Evolutionary conservation across 2,888 invertebrate genomes (phyloP).

Genomic region (Nysson spinosus): DNA sequence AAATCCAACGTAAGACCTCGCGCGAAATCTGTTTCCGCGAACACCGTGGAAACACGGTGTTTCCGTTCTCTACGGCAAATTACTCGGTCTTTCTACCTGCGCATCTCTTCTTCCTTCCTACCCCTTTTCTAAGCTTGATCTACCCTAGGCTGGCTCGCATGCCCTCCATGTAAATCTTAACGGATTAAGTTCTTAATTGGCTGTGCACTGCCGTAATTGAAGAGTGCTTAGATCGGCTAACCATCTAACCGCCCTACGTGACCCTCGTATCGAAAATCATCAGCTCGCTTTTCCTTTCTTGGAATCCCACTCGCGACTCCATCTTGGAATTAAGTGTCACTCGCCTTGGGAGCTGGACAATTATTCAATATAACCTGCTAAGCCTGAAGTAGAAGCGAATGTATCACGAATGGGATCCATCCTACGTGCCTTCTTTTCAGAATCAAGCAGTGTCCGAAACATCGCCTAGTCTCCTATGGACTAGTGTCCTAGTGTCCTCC

Average conservation of each 20-base stretch:
- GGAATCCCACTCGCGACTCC: too few species aligned
- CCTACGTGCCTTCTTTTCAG: too few species aligned
- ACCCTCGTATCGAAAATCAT: constrained; percentile 29
- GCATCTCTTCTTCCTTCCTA: neutral
- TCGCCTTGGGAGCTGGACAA: too few species aligned
- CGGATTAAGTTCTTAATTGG: constrained; percentile 74
- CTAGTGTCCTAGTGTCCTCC: too few species aligned
- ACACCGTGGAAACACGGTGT: constrained; percentile 50
- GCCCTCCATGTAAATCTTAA: constrained; percentile 51
- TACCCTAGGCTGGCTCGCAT: neutral
- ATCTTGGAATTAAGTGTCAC: too few species aligned
- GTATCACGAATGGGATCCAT: too few species aligned
- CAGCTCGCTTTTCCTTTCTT: constrained; percentile 7
- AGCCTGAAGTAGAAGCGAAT: too few species aligned
- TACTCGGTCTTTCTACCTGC: constrained; percentile 11
- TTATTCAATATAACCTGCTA: too few species aligned
- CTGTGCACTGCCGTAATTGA: constrained; percentile 62
- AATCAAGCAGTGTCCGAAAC: too few species aligned
- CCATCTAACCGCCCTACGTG: constrained; percentile 26
- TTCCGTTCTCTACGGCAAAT: constrained; percentile 24
- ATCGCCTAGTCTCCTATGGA: too few species aligned
- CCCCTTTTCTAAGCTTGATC: neutral
- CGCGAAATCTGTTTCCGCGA: constrained; percentile 69
- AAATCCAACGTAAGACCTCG: constrained; percentile 73
- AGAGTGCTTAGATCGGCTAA: constrained; percentile 46